Conservation (phyloP, 2,888 invertebrate genomes). For the Chrysomela aeneicollis region DNA sequence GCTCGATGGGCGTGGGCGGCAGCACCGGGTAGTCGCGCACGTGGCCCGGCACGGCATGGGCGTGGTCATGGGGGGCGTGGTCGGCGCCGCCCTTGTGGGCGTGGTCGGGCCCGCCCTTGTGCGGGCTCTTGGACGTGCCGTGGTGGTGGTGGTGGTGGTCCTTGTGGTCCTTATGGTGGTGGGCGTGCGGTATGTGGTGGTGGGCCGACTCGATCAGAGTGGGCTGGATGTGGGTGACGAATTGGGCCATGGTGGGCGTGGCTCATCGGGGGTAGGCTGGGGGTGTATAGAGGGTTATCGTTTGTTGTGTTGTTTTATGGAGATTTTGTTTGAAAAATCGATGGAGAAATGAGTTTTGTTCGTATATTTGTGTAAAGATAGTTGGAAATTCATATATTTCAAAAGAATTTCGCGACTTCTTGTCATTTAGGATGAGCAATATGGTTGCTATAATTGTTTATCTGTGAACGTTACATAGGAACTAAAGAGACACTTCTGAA, state of each 20-base stretch:
- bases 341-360: too few relatives aligned
- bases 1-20: conserved; percentile 43
- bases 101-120: conserved; percentile 43
- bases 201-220: conserved; percentile 67
- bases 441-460: too few relatives aligned
- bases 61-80: conserved; percentile 37
- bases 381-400: too few relatives aligned
- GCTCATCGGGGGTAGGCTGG: conserved; percentile 13
- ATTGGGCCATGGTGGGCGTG: conserved; percentile 62
- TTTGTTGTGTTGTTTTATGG: not conserved
- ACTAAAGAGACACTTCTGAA: too few relatives aligned
- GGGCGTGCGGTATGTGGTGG: conserved; percentile 64
- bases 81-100: conserved; percentile 42
- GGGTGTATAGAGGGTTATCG: too few relatives aligned
- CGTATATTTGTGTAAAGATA: too few relatives aligned
- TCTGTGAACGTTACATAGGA: too few relatives aligned
- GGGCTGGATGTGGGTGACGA: conserved; percentile 68
- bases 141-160: conserved; percentile 44
- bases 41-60: conserved; percentile 22
- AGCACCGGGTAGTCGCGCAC: conserved; percentile 56
- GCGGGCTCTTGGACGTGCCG: conserved; percentile 48
- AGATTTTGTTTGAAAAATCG: conserved; percentile 6
- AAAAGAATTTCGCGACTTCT: too few relatives aligned
- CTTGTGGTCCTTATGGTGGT: conserved; percentile 63
- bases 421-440: too few relatives aligned